Evolutionary conservation across 2,797 vertebrate genomes (phyloP), one percentile per base, ranked within the genome.

Genomic region (Semotilus atromaculatus): DNA sequence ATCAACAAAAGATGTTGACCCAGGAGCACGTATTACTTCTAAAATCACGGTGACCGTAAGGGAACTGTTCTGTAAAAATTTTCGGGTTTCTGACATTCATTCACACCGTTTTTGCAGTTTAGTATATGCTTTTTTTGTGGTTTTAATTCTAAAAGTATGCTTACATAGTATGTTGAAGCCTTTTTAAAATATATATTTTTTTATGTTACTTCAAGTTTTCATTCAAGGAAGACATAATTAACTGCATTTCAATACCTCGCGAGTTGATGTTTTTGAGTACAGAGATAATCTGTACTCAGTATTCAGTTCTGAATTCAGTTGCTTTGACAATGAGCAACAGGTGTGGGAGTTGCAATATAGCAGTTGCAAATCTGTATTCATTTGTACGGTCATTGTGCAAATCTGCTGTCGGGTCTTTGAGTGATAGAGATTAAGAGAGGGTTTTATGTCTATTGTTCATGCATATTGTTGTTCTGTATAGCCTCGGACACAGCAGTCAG

Each of bases 301-400:
- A 5, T 45, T 45, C 43, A 45, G 13, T 45, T 45, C 45, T 16
- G 45, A 16, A 45, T 45, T 45, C 45, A 38, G 29, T 23, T 14
- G 21, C 6, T 81, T 71, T 38, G 26, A 38, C 66, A 81, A 55
- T 70, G 23, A 58, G 34, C 34, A 81, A 70, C 66, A 71, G 48
- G n/a, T 72, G 53, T 40, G 26, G 53, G 10, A 60, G 53, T 16
- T 43, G 36, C n/a, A 58, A 29, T 29, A 38, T 43, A 23, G 48
- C 26, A 75, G 48, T n/a, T 55, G 31, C 23, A 43, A 31, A 29
- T 80, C 14, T 38, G 21, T 48, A 19, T 34, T 29, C 43, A 23
- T 31, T 55, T 55, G 48, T 71, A 36, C 13, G 51, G 34, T 43
- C 48, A 43, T 60, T 62, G 68, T 62, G 55, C 13, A 31, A 21